Base-by-base conservation (phyloP, 2,888 invertebrate genomes). In the Coelinius sp. region DNA sequence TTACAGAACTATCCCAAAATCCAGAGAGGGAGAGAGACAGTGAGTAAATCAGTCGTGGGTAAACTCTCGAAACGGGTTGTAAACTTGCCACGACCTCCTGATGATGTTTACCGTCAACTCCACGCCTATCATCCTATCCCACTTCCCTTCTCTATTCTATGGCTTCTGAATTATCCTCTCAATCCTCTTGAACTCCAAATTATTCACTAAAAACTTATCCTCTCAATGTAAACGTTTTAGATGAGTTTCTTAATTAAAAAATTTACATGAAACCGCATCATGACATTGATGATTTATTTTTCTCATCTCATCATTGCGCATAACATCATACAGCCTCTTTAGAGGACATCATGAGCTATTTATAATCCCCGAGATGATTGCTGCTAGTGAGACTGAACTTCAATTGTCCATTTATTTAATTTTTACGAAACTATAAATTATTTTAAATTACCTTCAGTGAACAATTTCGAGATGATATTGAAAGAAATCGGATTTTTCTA, bases 61-160 rank as follows among this genome's bases (percentile, higher is more conserved):
- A 56, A 56, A 56, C 56, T 56, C 56, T 56, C 14, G 27, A 56
- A 56, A 56, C 56, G 56, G 56, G 56, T 56, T 56, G 56, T 56
- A 56, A 56, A 56, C 56, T 56, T 31, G 56, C 56, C 56, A 17
- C 56, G 56, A 56, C 56, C 56, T 56, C 56, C 56, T 56, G 56
- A 56, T 56, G 56, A 56, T 56, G 56, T 56, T 56, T 56, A 56
- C 56, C 27, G 56, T 56, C 56, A 56, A 56, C 56, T 56, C 56
- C 56, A 56, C 56, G 56, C 56, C 56, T 56, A 56, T 56, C 44
- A n/a, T 17, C 53, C 53, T 12, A 25, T 27, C 56, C 31, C 14
- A n/a, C n/a, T n/a, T n/a, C 20, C 56, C 31, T 17, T 6, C 25
- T 3, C 14, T 17, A 10, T 31, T 31, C 56, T 56, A 56, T 56